Evolutionary conservation across 2,113 vertebrate species (phyloP).

Genomic region (Phalacrocorax carbo): DNA sequence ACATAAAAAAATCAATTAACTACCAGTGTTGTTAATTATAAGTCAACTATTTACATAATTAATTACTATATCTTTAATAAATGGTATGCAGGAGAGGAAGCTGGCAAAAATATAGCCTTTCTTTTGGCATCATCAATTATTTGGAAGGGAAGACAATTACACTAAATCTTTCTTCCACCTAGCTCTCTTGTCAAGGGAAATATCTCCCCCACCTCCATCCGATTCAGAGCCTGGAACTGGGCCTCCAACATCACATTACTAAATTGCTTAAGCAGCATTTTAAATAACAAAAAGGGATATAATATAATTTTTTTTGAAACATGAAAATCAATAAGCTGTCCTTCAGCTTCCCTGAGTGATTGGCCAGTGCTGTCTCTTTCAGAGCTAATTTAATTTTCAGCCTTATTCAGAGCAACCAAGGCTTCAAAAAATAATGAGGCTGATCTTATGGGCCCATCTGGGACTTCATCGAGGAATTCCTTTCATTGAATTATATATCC

Average conservation of each 20-base stretch:
- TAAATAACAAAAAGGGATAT: constrained; percentile 76
- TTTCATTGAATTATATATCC: constrained; percentile 74
- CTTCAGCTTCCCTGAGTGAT: constrained; percentile 71
- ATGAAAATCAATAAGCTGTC: constrained; percentile 78
- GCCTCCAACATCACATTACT: constrained; percentile 65
- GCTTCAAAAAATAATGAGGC: constrained; percentile 65
- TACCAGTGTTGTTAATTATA: constrained; percentile 50
- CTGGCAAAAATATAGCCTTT: constrained; percentile 49
- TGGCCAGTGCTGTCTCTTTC: constrained; percentile 17
- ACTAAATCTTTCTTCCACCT: constrained; percentile 45
- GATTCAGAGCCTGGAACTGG: constrained; percentile 36
- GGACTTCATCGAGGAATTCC: constrained; percentile 58
- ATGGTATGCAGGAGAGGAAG: constrained; percentile 22
- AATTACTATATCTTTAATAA: constrained; percentile 73
- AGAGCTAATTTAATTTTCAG: constrained; percentile 69
- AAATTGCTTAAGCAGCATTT: constrained; percentile 76
- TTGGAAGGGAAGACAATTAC: constrained; percentile 50
- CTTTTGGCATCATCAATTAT: constrained; percentile 59
- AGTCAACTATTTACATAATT: constrained; percentile 75
- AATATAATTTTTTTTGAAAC: constrained; percentile 77
- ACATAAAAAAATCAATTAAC: constrained; percentile 65
- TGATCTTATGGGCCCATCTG: constrained; percentile 51
- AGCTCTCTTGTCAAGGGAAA: constrained; percentile 41
- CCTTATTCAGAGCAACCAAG: neutral
- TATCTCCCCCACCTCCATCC: constrained; percentile 32